Evolutionary conservation across 2,797 vertebrate genomes (phyloP), one percentile per base, ranked within the genome.

Genomic region (Morelia viridis): DNA sequence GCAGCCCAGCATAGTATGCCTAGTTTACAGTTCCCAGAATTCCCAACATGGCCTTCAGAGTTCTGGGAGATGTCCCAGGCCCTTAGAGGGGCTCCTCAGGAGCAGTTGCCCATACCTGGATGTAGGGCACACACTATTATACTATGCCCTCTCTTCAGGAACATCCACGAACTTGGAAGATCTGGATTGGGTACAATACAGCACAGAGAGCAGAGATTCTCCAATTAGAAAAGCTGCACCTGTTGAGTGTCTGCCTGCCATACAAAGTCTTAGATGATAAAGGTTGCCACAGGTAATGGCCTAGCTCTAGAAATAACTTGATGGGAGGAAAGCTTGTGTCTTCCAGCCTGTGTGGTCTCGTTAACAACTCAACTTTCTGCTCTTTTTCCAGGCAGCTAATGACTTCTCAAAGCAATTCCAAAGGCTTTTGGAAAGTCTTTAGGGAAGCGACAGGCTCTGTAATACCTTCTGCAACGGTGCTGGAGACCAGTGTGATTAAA

Each of bases 401-500:
- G 50, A 92, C 89, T 68, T 5, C 88, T 8, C 87, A 91, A 3
- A 92, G 57, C 4, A 19, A 13, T 87, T 28, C 92, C 0, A 10
- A 57, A 89, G 17, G 1, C 93, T 84, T 90, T 41, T 95, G 85
- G 93, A 92, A 86, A 93, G 92, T 57, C 90, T 93, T 95, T 12
- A 93, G 90, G 87, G 60, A 93, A 87, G 65, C 83, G 2, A 53
- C 89, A 0, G 10, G 50, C 94, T 94, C 56, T 88, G 92, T 68
- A 41, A 62, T 92, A 91, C 35, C 94, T 93, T 58, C 22, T 56
- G 58, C 8, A 31, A 19, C n/a, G 89, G 93, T 46, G 60, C 94
- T 93, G 71, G 31, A 76, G 76, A 80, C 19, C 87, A 0, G 62
- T 64, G 61, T 90, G 94, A 96, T 96, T 94, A 94, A 96, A 96